phyloP scores from a whole-genome alignment of 2,888 invertebrate species.

The Tetragonula carbonaria region DNA sequence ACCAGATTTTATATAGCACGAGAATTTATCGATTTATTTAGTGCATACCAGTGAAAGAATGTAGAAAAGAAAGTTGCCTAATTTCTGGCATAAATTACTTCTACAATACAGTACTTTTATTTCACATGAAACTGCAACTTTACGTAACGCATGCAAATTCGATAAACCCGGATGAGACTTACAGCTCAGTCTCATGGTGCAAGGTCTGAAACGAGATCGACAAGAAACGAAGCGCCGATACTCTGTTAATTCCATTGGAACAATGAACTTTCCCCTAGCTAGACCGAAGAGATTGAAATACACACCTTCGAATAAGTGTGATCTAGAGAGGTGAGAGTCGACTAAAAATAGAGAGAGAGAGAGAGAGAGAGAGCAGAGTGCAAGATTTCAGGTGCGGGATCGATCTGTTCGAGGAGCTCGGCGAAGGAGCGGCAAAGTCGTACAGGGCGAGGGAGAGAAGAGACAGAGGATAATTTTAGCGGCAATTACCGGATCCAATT shows the following conservation, averaged over 20 bases:
- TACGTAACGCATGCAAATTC: neutral
- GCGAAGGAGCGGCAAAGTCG: slow-evolving; percentile 23
- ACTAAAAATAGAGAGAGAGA: slow-evolving; percentile 8
- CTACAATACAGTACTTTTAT: neutral
- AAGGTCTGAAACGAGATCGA: neutral
- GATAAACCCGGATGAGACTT: neutral
- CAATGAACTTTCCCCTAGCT: neutral
- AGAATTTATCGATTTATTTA: neutral
- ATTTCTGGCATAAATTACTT: neutral
- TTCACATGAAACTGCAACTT: neutral
- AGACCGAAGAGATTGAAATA: neutral
- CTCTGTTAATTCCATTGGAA: slow-evolving; percentile 8
- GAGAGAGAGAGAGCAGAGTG: neutral
- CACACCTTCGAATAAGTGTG: neutral
- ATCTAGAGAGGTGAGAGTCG: neutral
- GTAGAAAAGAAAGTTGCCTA: neutral
- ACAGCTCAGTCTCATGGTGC: neutral
- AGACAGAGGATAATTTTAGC: slow-evolving; percentile 74
- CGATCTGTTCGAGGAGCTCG: slow-evolving; percentile 35
- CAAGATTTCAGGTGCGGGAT: slow-evolving; percentile 49
- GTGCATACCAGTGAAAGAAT: too few relatives aligned
- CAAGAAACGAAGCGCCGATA: neutral
- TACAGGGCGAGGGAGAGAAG: neutral
- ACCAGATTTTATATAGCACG: too few relatives aligned
- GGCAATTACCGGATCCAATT: slow-evolving; percentile 78